A percentile compares a stretch with the other conserved stretches of the same genome.
These are phyloP conservation scores for Cyrtorhinus lividipennis DNA, from an alignment of 1,140 invertebrate genomes.

Conservation along the genomic window DNA sequence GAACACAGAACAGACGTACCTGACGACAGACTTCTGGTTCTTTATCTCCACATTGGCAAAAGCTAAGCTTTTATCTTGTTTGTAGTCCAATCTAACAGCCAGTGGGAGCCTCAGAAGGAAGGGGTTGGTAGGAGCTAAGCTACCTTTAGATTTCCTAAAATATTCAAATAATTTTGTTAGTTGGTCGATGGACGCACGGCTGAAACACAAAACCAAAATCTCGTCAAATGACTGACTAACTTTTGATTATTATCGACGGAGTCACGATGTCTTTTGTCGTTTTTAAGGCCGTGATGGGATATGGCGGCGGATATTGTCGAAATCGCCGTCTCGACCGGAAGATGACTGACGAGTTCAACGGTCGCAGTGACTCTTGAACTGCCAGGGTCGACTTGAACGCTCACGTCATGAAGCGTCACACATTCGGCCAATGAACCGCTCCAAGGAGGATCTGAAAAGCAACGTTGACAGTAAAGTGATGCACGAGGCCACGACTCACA, in stretches of 20 bases:
- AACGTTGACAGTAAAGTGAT: too few relatives aligned
- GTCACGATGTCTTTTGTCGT: conserved; percentile 11
- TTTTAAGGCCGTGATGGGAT: background rate
- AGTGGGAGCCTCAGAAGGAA: conserved; percentile 44
- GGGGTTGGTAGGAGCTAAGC: conserved; percentile 13
- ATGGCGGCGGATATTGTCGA: conserved; percentile 13
- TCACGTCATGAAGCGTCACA: conserved; percentile 17
- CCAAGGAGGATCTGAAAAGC: conserved; percentile 22
- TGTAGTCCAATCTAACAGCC: conserved; percentile 54
- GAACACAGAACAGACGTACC: too few relatives aligned
- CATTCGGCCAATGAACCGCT: conserved; percentile 18
- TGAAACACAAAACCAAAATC: too few relatives aligned
- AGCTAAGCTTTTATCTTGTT: conserved; percentile 59
- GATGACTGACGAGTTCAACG: background rate
- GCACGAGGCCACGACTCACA: too few relatives aligned
- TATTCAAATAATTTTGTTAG: conserved; percentile 1
- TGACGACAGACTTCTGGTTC: conserved; percentile 34
- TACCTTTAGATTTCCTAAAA: conserved; percentile 15
- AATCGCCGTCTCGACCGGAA: conserved; percentile 3
- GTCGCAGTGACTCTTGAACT: conserved; percentile 13
- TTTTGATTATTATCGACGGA: background rate
- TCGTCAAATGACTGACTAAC: too few relatives aligned
- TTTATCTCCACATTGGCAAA: conserved; percentile 46
- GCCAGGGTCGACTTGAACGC: conserved; percentile 18
- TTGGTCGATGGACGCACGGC: background rate